Evolutionary conservation across 2,113 vertebrate species (phyloP).

Genomic region (Sclerurus mexicanus): DNA sequence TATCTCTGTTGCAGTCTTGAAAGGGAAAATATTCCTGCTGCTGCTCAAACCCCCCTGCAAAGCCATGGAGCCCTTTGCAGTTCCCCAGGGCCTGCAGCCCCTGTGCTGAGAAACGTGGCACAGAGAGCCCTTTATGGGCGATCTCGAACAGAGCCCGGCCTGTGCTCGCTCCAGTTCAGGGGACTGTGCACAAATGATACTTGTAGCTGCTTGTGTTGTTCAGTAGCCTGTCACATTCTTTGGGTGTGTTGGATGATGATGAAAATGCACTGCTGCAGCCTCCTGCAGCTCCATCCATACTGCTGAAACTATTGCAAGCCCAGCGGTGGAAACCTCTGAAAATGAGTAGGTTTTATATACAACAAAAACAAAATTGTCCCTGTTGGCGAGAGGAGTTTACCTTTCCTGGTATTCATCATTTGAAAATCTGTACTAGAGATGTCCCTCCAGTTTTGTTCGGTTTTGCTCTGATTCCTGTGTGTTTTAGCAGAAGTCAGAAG

Average conservation of each 20-base stretch:
- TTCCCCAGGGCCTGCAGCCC: background rate
- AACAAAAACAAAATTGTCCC: background rate
- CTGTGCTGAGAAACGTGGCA: background rate
- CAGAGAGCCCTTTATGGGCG: slow-evolving; percentile 1
- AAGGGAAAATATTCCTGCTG: background rate
- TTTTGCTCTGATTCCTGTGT: background rate
- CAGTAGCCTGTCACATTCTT: background rate
- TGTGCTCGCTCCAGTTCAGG: background rate
- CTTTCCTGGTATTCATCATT: background rate
- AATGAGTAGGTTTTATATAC: background rate
- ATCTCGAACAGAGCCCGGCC: background rate
- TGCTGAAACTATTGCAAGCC: background rate
- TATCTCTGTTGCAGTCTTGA: background rate
- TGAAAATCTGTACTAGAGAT: background rate
- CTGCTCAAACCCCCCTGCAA: background rate
- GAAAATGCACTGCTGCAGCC: background rate
- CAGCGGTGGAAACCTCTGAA: background rate
- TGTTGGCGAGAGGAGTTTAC: background rate
- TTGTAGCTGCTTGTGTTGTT: background rate
- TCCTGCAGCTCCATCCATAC: background rate
- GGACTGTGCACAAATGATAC: background rate
- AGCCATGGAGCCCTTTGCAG: background rate
- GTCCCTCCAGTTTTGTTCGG: background rate
- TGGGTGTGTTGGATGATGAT: background rate
- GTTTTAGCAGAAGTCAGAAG: background rate